Conservation (phyloP, 2,797 vertebrate genomes). For the Diceros bicornis region DNA sequence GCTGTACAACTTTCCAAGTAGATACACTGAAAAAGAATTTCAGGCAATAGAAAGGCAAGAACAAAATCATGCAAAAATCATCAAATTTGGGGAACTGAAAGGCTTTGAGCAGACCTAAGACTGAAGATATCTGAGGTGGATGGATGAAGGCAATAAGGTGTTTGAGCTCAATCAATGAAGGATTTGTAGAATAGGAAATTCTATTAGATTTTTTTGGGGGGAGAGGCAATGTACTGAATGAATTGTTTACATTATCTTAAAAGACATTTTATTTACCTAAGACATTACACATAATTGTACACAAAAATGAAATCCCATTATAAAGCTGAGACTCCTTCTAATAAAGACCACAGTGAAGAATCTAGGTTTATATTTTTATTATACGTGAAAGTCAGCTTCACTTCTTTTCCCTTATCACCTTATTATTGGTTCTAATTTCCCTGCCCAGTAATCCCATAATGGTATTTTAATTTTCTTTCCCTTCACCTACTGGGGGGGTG, state of each 20-base stretch:
- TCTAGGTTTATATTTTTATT: slow-evolving; percentile 59
- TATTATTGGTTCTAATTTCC: slow-evolving; percentile 67
- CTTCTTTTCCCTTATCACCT: slow-evolving; percentile 60
- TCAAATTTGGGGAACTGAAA: neutral
- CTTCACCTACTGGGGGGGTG: neutral
- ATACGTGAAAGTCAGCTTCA: slow-evolving; percentile 60
- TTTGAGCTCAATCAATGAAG: neutral
- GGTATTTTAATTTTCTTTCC: neutral
- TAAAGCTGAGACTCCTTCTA: neutral
- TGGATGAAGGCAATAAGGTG: neutral
- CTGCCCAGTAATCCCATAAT: slow-evolving; percentile 51
- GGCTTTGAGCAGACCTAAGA: neutral
- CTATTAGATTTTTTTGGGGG: neutral
- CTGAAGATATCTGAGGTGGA: neutral
- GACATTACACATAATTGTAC: neutral
- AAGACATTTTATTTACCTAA: neutral
- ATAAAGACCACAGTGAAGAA: slow-evolving; percentile 49
- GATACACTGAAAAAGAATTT: neutral
- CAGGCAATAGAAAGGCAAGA: neutral
- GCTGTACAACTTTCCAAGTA: neutral
- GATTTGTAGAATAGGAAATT: neutral
- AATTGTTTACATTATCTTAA: neutral
- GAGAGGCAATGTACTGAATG: neutral
- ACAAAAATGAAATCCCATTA: neutral
- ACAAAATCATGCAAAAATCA: neutral